Base-by-base conservation (phyloP, 1,140 invertebrate species). In the Habropoda laboriosa region DNA sequence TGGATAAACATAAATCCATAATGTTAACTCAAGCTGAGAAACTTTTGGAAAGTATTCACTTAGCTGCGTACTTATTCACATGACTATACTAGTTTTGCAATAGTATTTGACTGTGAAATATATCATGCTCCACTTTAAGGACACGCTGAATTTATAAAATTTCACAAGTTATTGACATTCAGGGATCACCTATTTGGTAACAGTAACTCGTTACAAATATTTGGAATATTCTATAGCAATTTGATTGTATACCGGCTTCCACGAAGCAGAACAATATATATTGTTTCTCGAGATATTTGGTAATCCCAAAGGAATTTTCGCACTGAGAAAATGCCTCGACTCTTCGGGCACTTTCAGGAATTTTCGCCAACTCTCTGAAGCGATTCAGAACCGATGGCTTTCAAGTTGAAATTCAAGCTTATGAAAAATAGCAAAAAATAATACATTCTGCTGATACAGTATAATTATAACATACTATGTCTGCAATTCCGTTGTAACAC, bases 291-390 rank as follows among this genome's bases (percentile, higher is more conserved):
- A 63, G n/a, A 40, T 63, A 63, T 63, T 63, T 27, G 32, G 60
- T 63, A 63, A 63, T 63, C 60, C 35, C n/a, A 40, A 63, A 63
- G 60, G 60, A 63, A 63, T 63, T 63, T 63, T 5, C n/a, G 60
- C n/a, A 40, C n/a, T 6, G n/a, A 35, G 18, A 18, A 63, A 10
- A 38, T 35, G n/a, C 5, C 5, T 63, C 35, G 58, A 60, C 5
- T 38, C 32, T 60, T 60, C 10, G 13, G 24, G 13, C 60, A 18
- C 32, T 63, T 63, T 63, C 60, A 63, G 60, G 60, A 63, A 63
- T 63, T 63, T 12, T 63, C 10, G n/a, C 12, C 18, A 24, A 3
- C 35, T 21, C 40, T 27, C 7, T 18, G 32, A 24, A 63, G 13
- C 24, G 13, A 32, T 63, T 27, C n/a, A 21, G 8, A 55, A 12